These are phyloP conservation scores for Keiferia lycopersicella DNA, from an alignment of 2,888 invertebrate genomes.

Conservation along the genomic window DNA sequence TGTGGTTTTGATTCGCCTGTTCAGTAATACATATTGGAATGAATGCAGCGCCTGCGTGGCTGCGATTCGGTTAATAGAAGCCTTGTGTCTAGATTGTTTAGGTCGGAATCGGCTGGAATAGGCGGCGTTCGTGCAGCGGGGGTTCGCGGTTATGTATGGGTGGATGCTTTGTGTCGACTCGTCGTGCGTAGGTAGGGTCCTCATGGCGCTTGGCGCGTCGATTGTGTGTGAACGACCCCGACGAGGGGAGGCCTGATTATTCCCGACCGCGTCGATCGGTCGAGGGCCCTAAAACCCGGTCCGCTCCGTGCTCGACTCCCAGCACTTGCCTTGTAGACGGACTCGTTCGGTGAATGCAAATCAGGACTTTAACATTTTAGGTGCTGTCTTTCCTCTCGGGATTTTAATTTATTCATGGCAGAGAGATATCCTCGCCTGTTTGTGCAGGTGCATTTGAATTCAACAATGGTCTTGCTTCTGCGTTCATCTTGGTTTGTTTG, in stretches of 20 bases:
- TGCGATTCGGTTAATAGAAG: slow-evolving; percentile 30
- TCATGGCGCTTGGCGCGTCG: slow-evolving; percentile 58
- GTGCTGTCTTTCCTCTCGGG: slow-evolving; percentile 39
- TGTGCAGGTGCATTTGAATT: slow-evolving; percentile 22
- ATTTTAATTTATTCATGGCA: slow-evolving; percentile 20
- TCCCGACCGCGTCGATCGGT: slow-evolving; percentile 68
- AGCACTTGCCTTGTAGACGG: slow-evolving; percentile 39
- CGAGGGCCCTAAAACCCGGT: slow-evolving; percentile 68
- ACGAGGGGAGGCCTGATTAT: slow-evolving; percentile 76
- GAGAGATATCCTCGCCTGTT: slow-evolving; percentile 5
- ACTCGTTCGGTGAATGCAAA: slow-evolving; percentile 61
- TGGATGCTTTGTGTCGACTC: slow-evolving; percentile 69
- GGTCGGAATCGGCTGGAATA: slow-evolving; percentile 37
- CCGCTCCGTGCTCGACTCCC: slow-evolving; percentile 47
- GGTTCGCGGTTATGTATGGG: slow-evolving; percentile 51
- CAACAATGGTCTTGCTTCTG: slow-evolving; percentile 28
- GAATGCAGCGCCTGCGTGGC: slow-evolving; percentile 53
- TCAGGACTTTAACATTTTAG: slow-evolving; percentile 58
- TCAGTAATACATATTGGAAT: slow-evolving; percentile 47
- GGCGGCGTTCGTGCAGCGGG: slow-evolving; percentile 49
- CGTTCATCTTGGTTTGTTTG: slow-evolving; percentile 46
- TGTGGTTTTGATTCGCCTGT: slow-evolving; percentile 48
- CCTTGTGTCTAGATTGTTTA: slow-evolving; percentile 37
- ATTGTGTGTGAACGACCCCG: slow-evolving; percentile 79
- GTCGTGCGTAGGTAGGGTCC: slow-evolving; percentile 73